Conservation (phyloP, 2,888 invertebrate species). For the Dryomyza anilis region DNA sequence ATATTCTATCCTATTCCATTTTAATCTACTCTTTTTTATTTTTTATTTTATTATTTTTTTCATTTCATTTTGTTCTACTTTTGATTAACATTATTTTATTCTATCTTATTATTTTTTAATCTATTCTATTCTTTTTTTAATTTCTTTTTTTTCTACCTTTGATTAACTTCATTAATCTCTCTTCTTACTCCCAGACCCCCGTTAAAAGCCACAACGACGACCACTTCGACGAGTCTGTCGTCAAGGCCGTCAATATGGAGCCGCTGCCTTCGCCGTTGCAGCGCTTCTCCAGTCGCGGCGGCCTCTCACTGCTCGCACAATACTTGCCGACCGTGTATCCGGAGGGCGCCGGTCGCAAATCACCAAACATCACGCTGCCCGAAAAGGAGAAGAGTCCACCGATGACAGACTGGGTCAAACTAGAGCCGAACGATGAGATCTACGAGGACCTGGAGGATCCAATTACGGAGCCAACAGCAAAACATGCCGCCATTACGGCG, state of each 20-base stretch:
- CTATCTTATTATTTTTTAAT: not conserved
- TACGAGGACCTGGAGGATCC: constrained; percentile 69
- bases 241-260: constrained; percentile 55
- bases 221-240: constrained; percentile 41
- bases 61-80: too few relatives aligned
- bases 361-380: constrained; percentile 62
- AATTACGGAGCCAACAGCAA: constrained; percentile 63
- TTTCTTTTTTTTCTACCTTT: not conserved
- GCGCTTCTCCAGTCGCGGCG: constrained; percentile 86
- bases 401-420: constrained; percentile 61
- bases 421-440: constrained; percentile 67
- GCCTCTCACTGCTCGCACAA: constrained; percentile 85
- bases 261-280: constrained; percentile 69
- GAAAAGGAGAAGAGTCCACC: constrained; percentile 61
- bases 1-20: too few relatives aligned
- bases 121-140: not conserved
- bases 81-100: too few relatives aligned
- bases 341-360: constrained; percentile 68
- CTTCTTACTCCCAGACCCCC: constrained; percentile 37
- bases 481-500: constrained; percentile 65
- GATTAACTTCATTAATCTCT: not conserved
- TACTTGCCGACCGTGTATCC: constrained; percentile 88
- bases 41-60: too few relatives aligned
- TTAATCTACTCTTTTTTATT: too few relatives aligned
- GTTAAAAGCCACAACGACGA: constrained; percentile 39